Base-by-base conservation (phyloP, 2,888 invertebrate species). In the Palloptera scutellata region DNA sequence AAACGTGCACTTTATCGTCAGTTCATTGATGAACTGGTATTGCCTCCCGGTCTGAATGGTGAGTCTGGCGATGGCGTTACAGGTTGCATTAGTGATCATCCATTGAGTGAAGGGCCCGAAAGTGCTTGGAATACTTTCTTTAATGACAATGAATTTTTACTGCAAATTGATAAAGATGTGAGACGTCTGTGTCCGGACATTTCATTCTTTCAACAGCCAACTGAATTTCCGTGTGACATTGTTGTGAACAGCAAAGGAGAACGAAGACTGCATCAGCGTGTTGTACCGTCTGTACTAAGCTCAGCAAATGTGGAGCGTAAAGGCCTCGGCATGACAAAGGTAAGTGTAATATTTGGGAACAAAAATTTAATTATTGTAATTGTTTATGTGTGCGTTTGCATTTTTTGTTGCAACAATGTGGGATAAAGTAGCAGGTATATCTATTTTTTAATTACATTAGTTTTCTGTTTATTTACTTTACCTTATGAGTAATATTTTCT, bases 81-180 rank as follows among this genome's bases (percentile, higher is more conserved):
- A 12, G 71, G 73, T 12, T 61, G 72, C 54, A 66, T 80, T 19
- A 76, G 77, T 51, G 95, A 96, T 84, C 94, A 99, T 89, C 99
- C 98, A 0, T 86, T 99, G 62, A 97, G 94, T 83, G 91, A 94
- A 74, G 95, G 94, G 77, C 97, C 98, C 0, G 94, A 95, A 75
- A 97, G 97, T 82, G 92, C 95, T 59, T 99, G 99, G 99, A 92
- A 83, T 77, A 92, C 92, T 3, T 98, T 92, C 85, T 99, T 99
- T 85, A 95, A 93, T 83, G 98, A 99, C 84, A 99, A 99, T 84
- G 97, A 98, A 86, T 96, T 98, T 69, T 86, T 99, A 52, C 86
- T 97, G 54, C 99, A 99, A 88, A 98, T 99, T 77, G 98, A 98
- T 84, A 98, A 98, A 84, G 97, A 98, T 86, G 97, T 97, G 59